Conservation (phyloP, 35 echinoderm and acorn worm genomes). For the Apostichopus californicus region DNA sequence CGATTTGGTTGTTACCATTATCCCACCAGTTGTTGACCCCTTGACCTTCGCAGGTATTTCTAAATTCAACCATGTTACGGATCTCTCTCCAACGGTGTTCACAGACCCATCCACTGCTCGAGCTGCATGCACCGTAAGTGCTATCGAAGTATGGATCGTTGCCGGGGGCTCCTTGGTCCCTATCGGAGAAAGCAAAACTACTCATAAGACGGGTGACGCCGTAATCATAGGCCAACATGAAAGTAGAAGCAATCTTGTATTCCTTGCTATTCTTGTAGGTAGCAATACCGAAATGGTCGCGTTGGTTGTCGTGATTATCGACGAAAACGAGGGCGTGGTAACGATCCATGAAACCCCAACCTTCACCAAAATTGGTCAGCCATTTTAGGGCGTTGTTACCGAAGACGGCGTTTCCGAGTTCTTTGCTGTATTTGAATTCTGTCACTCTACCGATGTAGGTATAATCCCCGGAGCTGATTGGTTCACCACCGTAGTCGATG, state of each 20-base stretch:
- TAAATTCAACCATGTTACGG: constrained; percentile 66
- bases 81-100: constrained; percentile 80
- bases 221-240: constrained; percentile 60
- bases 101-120: constrained; percentile 75
- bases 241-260: constrained; percentile 56
- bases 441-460: constrained; percentile 53
- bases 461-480: constrained; percentile 59
- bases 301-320: constrained; percentile 73
- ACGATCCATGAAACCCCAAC: constrained; percentile 29
- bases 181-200: no score
- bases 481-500: constrained; percentile 40
- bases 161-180: constrained; percentile 64
- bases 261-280: constrained; percentile 3
- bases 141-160: constrained; percentile 46
- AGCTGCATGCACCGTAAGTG: constrained; percentile 57
- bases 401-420: constrained; percentile 9
- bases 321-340: constrained; percentile 52
- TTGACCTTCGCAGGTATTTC: constrained; percentile 71
- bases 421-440: constrained; percentile 61
- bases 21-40: constrained; percentile 69
- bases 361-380: constrained; percentile 44
- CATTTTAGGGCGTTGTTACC: constrained; percentile 28
- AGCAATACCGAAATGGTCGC: constrained; percentile 31
- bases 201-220: constrained; percentile 48
- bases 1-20: constrained; percentile 63